These are phyloP conservation scores for Chymomyza amoena DNA, from an alignment of 2,888 invertebrate genomes.

Conservation along the genomic window DNA sequence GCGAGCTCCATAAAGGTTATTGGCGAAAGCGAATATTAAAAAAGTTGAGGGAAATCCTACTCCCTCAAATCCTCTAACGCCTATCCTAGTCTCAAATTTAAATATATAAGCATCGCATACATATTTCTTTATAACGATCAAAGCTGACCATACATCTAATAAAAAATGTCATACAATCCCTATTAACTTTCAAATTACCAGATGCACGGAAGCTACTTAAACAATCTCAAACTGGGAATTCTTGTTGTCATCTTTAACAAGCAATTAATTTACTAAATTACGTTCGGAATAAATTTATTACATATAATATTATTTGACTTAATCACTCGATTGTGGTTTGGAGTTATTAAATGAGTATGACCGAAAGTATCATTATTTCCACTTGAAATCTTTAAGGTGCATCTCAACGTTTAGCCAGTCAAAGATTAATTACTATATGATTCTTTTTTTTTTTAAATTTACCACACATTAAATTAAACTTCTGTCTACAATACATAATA, in stretches of 20 bases:
- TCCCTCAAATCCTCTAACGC: too few species aligned
- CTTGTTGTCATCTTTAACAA: neutral
- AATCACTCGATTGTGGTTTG: neutral
- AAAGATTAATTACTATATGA: neutral
- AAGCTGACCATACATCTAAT: too few species aligned
- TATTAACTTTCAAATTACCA: neutral
- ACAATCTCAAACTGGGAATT: neutral
- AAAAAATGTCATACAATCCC: neutral
- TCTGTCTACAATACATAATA: constrained; percentile 20
- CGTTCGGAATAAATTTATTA: neutral
- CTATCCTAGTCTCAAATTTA: too few species aligned
- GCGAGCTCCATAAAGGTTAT: too few species aligned
- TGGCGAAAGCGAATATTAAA: too few species aligned
- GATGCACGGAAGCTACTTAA: neutral
- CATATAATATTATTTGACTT: neutral
- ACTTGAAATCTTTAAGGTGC: neutral
- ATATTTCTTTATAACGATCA: too few species aligned
- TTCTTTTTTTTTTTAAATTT: neutral
- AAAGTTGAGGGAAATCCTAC: too few species aligned
- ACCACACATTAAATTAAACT: constrained; percentile 20
- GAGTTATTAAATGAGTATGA: neutral
- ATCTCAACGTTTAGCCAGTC: constrained; percentile 16
- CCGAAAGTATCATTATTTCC: neutral
- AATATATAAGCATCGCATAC: too few species aligned
- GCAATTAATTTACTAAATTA: neutral